Percentiles rank a stretch among this genome's conserved stretches.
These are phyloP conservation scores for Pollenia labialis DNA, from an alignment of 2,888 invertebrate species.

Conservation along the genomic window DNA sequence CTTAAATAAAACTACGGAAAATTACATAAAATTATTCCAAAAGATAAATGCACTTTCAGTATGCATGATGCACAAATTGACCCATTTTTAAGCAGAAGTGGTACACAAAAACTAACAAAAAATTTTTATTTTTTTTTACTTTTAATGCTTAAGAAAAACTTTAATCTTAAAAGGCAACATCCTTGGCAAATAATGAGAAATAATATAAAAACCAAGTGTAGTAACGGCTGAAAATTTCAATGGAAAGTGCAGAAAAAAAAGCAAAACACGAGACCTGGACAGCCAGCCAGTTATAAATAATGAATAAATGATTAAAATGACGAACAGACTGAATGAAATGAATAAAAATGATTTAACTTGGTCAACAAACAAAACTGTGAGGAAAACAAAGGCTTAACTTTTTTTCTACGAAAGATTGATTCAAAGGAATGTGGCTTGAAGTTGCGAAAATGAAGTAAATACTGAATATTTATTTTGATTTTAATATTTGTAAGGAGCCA, in stretches of 20 bases:
- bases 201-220: not conserved
- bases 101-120: slow-evolving; percentile 12
- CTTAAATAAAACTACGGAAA: not conserved
- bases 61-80: slow-evolving; percentile 30
- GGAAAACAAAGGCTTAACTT: slow-evolving; percentile 28
- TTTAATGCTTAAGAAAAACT: not conserved
- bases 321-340: slow-evolving; percentile 3
- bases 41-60: not conserved
- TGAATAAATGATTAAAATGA: slow-evolving; percentile 38
- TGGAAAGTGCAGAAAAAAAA: slow-evolving; percentile 23
- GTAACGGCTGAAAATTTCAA: not conserved
- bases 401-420: slow-evolving; percentile 13
- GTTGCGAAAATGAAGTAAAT: slow-evolving; percentile 2
- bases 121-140: not conserved
- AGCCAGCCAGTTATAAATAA: slow-evolving; percentile 20
- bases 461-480: not conserved
- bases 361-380: slow-evolving; percentile 11
- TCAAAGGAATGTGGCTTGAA: slow-evolving; percentile 25
- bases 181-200: slow-evolving; percentile 49
- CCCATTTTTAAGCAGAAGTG: slow-evolving; percentile 48
- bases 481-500: slow-evolving; percentile 9
- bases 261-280: slow-evolving; percentile 5
- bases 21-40: slow-evolving; percentile 14
- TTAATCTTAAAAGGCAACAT: slow-evolving; percentile 27
- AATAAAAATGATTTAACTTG: slow-evolving; percentile 15